Conservation (phyloP, 2,113 vertebrate genomes). For the Bettongia penicillata region DNA sequence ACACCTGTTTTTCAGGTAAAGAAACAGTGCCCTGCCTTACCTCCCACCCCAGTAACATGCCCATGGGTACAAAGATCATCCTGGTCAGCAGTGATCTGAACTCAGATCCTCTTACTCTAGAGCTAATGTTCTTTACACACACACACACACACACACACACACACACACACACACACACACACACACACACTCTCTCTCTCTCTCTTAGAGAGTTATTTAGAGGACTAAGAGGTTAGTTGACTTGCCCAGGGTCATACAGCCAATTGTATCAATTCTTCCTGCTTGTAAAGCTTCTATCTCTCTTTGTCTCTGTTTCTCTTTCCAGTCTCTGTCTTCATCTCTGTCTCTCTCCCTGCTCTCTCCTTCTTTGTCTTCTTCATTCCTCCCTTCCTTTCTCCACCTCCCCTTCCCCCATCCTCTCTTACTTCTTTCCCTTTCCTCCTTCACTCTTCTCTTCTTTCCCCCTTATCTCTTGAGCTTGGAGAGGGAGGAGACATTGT, state of each 20-base stretch:
- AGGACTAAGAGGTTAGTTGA: background rate
- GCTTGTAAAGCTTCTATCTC: background rate
- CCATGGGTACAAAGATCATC: background rate
- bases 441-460: background rate
- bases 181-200: background rate
- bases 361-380: no score
- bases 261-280: background rate
- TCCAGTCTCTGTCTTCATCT: background rate
- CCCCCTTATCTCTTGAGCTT: background rate
- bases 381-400: no score
- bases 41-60: background rate
- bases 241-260: background rate
- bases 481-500: background rate
- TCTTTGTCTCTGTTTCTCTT: no score
- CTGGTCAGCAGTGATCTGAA: background rate
- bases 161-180: background rate
- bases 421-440: background rate
- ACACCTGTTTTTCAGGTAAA: background rate
- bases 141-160: background rate
- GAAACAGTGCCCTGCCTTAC: no score
- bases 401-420: fast-evolving
- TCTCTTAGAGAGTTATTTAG: background rate
- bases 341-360: background rate
- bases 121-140: background rate
- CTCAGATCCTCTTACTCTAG: background rate